A percentile compares a stretch with the other conserved stretches of the same genome.
phyloP scores from a whole-genome alignment of 2,888 invertebrate genomes.

The Drosophila cognata region DNA sequence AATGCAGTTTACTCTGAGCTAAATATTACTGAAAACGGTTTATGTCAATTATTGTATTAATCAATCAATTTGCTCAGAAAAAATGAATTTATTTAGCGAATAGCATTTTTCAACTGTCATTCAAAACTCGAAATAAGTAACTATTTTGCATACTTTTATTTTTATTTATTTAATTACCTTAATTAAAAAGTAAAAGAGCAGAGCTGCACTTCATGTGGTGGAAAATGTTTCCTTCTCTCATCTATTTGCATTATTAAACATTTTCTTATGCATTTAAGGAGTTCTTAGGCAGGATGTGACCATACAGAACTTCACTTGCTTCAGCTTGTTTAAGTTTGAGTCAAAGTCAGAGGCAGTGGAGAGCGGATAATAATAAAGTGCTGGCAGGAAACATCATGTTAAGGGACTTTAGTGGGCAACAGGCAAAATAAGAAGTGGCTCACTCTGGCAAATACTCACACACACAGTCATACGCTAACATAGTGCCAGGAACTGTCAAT shows the following conservation, averaged over 20 bases:
- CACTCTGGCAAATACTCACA: slow-evolving; percentile 1
- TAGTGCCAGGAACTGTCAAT: slow-evolving; percentile 65
- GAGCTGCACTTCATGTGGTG: too few relatives aligned
- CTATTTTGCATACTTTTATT: not conserved
- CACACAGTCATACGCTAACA: slow-evolving; percentile 51
- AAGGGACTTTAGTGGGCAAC: slow-evolving; percentile 27
- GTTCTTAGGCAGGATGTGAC: not conserved
- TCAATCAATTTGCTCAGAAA: not conserved
- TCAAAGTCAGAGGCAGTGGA: slow-evolving; percentile 12
- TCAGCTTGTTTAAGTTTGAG: slow-evolving; percentile 50
- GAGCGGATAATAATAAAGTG: slow-evolving; percentile 70
- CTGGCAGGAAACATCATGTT: slow-evolving; percentile 23
- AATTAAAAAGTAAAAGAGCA: not conserved
- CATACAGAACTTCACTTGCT: slow-evolving; percentile 50
- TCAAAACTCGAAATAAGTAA: not conserved
- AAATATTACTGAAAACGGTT: not conserved
- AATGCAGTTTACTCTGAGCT: not conserved
- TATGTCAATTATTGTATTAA: not conserved
- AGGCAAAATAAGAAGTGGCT: slow-evolving; percentile 34
- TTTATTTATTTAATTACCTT: not conserved
- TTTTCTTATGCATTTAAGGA: not conserved
- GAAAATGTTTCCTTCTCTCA: not conserved
- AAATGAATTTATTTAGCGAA: not conserved
- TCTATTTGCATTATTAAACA: not conserved
- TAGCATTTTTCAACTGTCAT: not conserved